These are phyloP conservation scores for Sander vitreus DNA, from an alignment of 2,113 vertebrate genomes.

Conservation along the genomic window DNA sequence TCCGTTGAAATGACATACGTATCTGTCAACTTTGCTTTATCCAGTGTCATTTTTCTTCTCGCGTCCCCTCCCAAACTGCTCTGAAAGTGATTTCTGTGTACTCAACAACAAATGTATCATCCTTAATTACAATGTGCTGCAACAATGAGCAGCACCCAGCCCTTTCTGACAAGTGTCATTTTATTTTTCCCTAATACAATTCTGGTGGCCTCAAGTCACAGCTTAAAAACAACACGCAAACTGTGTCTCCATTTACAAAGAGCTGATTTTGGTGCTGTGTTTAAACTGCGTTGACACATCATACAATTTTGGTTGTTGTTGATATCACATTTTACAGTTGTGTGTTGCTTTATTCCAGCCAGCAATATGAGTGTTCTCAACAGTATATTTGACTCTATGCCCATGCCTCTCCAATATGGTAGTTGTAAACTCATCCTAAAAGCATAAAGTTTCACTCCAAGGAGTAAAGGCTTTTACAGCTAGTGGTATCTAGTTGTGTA, in stretches of 20 bases:
- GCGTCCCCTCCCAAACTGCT: not conserved
- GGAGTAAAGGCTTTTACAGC: not conserved
- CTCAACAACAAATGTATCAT: not conserved
- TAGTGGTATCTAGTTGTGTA: not conserved
- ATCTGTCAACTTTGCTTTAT: not conserved
- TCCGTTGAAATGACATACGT: not conserved
- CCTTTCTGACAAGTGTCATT: not conserved
- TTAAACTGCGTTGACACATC: not conserved
- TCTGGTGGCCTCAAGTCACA: not conserved
- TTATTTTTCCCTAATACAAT: not conserved
- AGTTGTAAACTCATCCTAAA: not conserved
- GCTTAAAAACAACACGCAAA: not conserved
- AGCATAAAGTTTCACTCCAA: not conserved
- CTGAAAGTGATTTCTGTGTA: not conserved
- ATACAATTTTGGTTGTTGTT: not conserved
- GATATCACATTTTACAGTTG: not conserved
- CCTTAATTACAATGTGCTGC: not conserved
- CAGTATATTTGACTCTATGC: not conserved
- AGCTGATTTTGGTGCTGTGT: not conserved
- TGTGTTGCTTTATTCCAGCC: not conserved
- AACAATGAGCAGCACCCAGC: not conserved
- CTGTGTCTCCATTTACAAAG: rapidly evolving
- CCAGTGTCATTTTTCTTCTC: not conserved
- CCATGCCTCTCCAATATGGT: not conserved
- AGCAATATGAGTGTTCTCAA: not conserved